Conservation (phyloP, 2,888 invertebrate species). For the Mycalesis mineus region DNA sequence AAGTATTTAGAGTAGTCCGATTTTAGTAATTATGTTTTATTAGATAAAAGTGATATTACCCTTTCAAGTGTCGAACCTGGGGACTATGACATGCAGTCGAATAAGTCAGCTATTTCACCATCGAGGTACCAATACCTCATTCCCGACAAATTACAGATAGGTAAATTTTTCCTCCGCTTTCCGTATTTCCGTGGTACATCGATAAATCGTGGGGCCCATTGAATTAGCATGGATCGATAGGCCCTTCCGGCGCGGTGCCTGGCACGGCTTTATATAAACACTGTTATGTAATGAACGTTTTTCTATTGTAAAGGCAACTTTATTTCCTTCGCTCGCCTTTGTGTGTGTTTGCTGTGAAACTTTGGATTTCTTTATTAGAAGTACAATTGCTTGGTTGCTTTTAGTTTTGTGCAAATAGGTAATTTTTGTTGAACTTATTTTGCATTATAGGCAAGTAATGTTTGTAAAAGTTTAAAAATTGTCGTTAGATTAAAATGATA, state of each 20-base stretch:
- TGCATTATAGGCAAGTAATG: no score
- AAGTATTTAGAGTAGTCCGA: no score
- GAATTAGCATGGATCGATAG: conserved; percentile 67
- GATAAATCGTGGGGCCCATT: conserved; percentile 42
- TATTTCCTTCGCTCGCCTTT: not conserved
- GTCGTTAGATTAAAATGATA: no score
- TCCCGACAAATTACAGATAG: not conserved
- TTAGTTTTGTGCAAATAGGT: not conserved
- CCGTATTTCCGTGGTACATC: conserved; percentile 22
- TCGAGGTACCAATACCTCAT: not conserved
- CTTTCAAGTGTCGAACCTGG: no score
- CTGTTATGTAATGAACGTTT: conserved; percentile 15
- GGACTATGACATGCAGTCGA: no score
- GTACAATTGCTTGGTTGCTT: not conserved
- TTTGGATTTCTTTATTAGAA: conserved; percentile 4
- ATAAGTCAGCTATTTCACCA: no score
- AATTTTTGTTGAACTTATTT: no score
- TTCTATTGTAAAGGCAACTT: conserved; percentile 3
- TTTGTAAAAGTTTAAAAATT: no score
- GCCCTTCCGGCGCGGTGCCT: conserved; percentile 43
- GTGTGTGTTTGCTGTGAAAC: not conserved
- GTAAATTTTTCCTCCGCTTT: conserved; percentile 6
- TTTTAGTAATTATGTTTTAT: no score
- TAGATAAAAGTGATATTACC: no score
- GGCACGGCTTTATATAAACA: conserved; percentile 37